A percentile compares a stretch with the other conserved stretches of the same genome.
These are phyloP conservation scores for Cephus cinctus DNA, from an alignment of 1,140 invertebrate species.

Conservation along the genomic window DNA sequence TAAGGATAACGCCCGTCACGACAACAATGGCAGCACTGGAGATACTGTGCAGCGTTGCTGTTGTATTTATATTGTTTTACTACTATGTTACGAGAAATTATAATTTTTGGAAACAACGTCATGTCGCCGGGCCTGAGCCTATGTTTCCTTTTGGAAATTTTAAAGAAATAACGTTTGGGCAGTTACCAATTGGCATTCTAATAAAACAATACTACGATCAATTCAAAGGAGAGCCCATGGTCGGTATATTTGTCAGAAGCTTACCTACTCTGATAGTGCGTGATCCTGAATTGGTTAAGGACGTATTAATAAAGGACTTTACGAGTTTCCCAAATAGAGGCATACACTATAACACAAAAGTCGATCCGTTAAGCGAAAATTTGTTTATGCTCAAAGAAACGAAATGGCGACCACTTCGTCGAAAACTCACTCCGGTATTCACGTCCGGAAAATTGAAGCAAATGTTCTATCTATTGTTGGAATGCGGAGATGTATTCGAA, in stretches of 20 bases:
- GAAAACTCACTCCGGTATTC: conserved; percentile 52
- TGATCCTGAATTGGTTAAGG: conserved; percentile 7
- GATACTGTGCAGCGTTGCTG: conserved; percentile 14
- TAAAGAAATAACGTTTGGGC: conserved; percentile 15
- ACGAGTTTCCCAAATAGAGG: conserved; percentile 49
- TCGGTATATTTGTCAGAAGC: conserved; percentile 6
- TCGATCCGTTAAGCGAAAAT: conserved; percentile 39
- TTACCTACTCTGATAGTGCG: background rate
- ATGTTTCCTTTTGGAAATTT: conserved; percentile 37
- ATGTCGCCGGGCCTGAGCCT: conserved; percentile 51
- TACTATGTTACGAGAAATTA: conserved; percentile 5
- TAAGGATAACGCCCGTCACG: background rate
- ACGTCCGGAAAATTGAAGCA: conserved; percentile 46
- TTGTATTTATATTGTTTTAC: conserved; percentile 19
- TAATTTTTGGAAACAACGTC: conserved; percentile 39
- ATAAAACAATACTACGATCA: conserved; percentile 27
- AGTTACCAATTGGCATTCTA: conserved; percentile 23
- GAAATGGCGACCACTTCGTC: conserved; percentile 57
- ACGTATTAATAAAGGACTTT: conserved; percentile 39
- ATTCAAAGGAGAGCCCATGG: conserved; percentile 26
- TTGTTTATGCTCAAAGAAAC: conserved; percentile 41
- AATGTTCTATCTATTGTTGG: conserved; percentile 42
- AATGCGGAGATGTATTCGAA: conserved; percentile 40
- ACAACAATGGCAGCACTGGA: conserved; percentile 9
- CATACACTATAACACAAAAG: conserved; percentile 31